Evolutionary conservation across 2,797 vertebrate genomes (phyloP), one percentile per base, ranked within the genome.

Genomic region (Leptodactylus fallax): DNA sequence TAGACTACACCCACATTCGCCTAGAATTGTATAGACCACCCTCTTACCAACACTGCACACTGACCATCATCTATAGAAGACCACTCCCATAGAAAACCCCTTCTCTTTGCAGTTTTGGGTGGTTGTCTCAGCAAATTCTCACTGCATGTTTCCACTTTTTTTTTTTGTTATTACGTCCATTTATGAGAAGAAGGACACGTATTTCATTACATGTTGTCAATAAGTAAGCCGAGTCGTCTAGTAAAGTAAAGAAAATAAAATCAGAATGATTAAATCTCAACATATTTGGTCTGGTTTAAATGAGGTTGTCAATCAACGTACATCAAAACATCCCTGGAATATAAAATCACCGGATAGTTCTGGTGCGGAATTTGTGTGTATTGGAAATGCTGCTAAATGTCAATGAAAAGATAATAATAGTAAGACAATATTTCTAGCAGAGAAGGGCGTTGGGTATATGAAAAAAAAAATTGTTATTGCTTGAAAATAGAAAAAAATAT

Each of bases 361-460:
- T 78, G 56, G 8, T 21, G 49, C 83, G 53, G 23, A 78, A 65
- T 85, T 51, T 77, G 72, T 77, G n/a, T 56, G 58, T 85, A 78
- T 85, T 85, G 71, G 71, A 85, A 78, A 85, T 78, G 58, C 25
- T 65, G 58, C 51, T 85, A 85, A 85, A 85, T 78, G 83, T 78
- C 83, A 85, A 77, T 85, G 83, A 77, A 85, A 65, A 85, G 58
- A 78, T 63, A 78, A 78, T 85, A 85, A 78, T 78, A 85, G 71
- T 51, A 85, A 63, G 60, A 85, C 74, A 78, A 77, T 85, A 85
- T 63, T 85, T 53, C 47, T 53, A 11, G 23, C 58, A 77, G 45
- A 51, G 23, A 55, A 49, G 7, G 65, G 72, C 78, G 19, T 51
- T 63, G 83, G 83, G 71, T 27, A 53, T 25, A 65, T 72, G 21